These are phyloP conservation scores for Anorthoa munda DNA, from an alignment of 2,888 invertebrate genomes.

Conservation along the genomic window DNA sequence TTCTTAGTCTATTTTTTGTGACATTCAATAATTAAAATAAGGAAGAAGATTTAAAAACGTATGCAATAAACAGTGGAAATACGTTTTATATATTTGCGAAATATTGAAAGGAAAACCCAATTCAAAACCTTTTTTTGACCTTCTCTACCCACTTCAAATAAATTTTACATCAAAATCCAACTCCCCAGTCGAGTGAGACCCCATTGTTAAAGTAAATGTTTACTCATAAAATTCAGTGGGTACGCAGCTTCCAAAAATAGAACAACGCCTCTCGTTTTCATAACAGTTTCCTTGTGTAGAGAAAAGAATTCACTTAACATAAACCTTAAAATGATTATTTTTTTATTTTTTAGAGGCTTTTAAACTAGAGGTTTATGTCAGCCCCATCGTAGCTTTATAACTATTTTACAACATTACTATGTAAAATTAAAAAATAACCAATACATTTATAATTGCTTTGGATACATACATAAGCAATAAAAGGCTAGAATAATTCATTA, in stretches of 20 bases:
- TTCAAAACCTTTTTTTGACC: too few species aligned
- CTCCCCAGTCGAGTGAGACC: background rate
- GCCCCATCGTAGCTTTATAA: too few species aligned
- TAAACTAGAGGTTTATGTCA: too few species aligned
- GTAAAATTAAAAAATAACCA: too few species aligned
- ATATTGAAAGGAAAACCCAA: too few species aligned
- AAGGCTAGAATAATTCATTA: too few species aligned
- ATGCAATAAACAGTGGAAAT: too few species aligned
- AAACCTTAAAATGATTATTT: constrained; percentile 6
- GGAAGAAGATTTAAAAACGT: background rate
- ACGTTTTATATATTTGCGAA: too few species aligned
- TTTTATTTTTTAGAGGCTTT: too few species aligned
- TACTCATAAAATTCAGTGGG: background rate
- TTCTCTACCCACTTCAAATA: background rate
- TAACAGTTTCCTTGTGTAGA: background rate
- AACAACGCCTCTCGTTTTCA: background rate
- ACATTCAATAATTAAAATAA: background rate
- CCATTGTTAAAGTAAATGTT: background rate
- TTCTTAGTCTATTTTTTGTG: background rate
- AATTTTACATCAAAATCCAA: background rate
- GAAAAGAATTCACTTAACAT: background rate
- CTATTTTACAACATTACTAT: too few species aligned
- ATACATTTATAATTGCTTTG: too few species aligned
- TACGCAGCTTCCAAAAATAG: background rate
- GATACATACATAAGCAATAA: too few species aligned